Evolutionary conservation across 2,113 vertebrate genomes (phyloP).

Genomic region (Apodemus speciosus): DNA sequence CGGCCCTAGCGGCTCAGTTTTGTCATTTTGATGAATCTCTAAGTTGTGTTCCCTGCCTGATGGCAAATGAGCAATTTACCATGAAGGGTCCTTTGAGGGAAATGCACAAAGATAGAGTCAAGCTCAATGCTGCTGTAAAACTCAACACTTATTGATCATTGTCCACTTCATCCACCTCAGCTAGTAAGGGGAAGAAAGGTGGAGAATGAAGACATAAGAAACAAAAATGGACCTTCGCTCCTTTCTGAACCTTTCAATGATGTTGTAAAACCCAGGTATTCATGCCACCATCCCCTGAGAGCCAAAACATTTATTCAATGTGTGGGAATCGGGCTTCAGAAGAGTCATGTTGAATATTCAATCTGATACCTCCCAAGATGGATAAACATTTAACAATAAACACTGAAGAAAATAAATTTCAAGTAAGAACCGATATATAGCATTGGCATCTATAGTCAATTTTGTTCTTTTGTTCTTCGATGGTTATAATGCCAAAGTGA

Average conservation of each 20-base stretch:
- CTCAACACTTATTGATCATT: conserved; percentile 17
- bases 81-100: conserved; percentile 64
- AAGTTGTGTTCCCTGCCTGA: conserved; percentile 48
- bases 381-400: not conserved
- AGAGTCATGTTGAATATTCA: conserved; percentile 39
- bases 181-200: not conserved
- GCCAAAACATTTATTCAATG: not conserved
- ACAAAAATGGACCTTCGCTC: not conserved
- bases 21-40: conserved; percentile 73
- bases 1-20: conserved; percentile 47
- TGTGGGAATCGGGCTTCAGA: conserved; percentile 34
- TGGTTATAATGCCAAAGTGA: not conserved
- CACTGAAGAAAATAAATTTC: not conserved
- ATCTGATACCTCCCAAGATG: not conserved
- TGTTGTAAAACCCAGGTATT: not conserved
- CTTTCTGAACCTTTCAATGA: not conserved
- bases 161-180: not conserved
- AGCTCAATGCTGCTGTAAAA: conserved; percentile 63
- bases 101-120: conserved; percentile 35
- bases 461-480: not conserved
- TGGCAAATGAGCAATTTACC: conserved; percentile 56
- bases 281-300: not conserved
- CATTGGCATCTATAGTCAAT: not conserved
- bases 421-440: not conserved
- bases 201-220: not conserved